A percentile compares a stretch with the other conserved stretches of the same genome.
phyloP scores from a whole-genome alignment of 2,113 vertebrate species.

The Dromaius novaehollandiae region DNA sequence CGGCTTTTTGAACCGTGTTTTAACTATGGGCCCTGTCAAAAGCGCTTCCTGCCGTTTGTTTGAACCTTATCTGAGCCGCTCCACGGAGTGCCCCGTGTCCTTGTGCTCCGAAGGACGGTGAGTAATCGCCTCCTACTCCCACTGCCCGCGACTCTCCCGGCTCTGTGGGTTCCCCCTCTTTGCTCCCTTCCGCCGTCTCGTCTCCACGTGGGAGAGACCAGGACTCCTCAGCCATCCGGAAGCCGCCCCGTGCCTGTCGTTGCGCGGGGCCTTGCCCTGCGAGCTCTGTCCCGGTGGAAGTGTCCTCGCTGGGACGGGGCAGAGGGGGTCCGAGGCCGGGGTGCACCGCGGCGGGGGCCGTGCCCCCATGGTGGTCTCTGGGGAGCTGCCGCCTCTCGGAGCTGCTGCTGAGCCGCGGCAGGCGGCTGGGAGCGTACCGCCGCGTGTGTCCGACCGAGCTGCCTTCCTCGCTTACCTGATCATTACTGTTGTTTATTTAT shows the following conservation, averaged over 20 bases:
- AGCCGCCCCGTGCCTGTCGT: accelerated
- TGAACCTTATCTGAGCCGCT: background rate
- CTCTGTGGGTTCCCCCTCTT: background rate
- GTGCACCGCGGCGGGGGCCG: background rate
- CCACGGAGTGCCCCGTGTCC: accelerated
- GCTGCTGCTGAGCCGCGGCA: background rate
- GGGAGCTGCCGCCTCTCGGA: background rate
- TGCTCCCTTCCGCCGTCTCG: background rate
- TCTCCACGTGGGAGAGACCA: background rate
- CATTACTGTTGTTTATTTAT: background rate
- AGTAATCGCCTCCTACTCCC: background rate
- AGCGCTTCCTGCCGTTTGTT: background rate
- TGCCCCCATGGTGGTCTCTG: background rate
- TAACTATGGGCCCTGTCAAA: background rate
- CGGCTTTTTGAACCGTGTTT: background rate
- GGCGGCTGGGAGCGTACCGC: background rate
- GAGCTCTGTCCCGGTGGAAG: background rate
- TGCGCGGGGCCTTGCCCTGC: background rate
- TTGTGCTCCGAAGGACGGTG: background rate
- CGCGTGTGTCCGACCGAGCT: background rate
- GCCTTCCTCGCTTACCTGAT: accelerated
- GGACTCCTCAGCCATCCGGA: background rate
- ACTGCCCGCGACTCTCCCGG: accelerated
- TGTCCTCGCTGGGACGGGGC: background rate
- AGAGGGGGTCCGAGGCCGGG: background rate